Percentiles rank a stretch among this genome's conserved stretches.
Conservation (phyloP, 2,797 vertebrate species). For the Sciurus vulgaris region DNA sequence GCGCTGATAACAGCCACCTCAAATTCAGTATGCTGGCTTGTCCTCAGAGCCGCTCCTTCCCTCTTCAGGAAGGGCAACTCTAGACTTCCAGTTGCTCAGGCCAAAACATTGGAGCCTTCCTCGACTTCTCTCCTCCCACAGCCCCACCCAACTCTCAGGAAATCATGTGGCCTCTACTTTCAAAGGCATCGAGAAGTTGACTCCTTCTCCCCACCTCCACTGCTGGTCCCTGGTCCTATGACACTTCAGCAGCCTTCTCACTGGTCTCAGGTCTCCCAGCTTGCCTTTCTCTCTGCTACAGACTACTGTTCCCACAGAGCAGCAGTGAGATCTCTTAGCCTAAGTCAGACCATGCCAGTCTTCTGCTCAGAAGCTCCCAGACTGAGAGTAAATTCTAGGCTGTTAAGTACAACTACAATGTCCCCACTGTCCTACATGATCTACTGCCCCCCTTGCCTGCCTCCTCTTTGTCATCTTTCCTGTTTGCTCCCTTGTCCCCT, state of each 20-base stretch:
- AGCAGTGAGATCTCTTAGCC: too few relatives aligned
- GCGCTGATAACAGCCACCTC: not conserved
- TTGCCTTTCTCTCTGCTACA: not conserved
- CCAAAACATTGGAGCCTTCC: not conserved
- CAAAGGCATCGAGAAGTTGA: not conserved
- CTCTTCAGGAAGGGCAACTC: not conserved
- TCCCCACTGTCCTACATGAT: rapidly evolving
- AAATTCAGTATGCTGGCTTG: not conserved
- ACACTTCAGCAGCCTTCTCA: too few relatives aligned
- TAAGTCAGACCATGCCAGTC: not conserved
- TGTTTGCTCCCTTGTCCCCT: not conserved
- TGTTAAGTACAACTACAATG: not conserved
- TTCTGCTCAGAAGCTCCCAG: not conserved
- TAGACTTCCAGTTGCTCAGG: not conserved
- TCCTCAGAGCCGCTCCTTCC: not conserved
- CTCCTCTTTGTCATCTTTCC: not conserved
- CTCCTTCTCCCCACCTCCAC: not conserved
- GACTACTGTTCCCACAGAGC: not conserved
- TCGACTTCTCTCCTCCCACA: not conserved
- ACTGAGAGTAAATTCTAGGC: not conserved
- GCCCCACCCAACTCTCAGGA: not conserved
- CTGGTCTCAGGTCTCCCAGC: not conserved
- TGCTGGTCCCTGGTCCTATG: not conserved
- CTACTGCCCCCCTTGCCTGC: not conserved
- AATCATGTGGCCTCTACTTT: not conserved